These are phyloP conservation scores for Drosophila insularis DNA, from an alignment of 1,140 invertebrate genomes.

Conservation along the genomic window DNA sequence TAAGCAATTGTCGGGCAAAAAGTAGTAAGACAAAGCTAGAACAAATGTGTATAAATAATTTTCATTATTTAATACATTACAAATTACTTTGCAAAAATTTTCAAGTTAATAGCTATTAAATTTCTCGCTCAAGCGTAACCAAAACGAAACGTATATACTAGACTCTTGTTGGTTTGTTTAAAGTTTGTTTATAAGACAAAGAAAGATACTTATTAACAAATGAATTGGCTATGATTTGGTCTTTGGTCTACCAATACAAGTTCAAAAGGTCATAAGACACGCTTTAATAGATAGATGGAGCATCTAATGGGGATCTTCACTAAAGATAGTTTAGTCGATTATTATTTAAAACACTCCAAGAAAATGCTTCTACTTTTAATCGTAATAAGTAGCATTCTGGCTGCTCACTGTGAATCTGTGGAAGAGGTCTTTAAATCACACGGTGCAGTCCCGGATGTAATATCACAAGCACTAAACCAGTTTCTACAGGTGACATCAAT, in stretches of 20 bases:
- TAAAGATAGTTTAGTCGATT: background rate
- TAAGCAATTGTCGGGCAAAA: constrained; percentile 41
- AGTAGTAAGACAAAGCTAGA: background rate
- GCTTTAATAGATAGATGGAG: background rate
- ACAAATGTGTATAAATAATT: background rate
- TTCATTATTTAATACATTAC: background rate
- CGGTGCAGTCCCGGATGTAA: constrained; percentile 11
- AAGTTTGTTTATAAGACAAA: no score
- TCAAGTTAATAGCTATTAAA: constrained; percentile 1
- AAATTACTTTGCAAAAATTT: background rate
- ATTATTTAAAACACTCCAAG: no score
- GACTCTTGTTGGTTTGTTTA: background rate
- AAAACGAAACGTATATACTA: background rate
- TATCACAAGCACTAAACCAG: constrained; percentile 16
- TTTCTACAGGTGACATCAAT: constrained; percentile 1
- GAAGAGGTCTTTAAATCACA: constrained; percentile 16
- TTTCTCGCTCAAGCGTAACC: background rate
- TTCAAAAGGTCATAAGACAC: no score
- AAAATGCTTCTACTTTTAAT: background rate
- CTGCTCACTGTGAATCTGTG: background rate
- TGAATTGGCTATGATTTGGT: no score
- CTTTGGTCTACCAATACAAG: no score
- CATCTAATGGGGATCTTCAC: background rate
- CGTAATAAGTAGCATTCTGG: background rate
- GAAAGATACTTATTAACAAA: no score